Evolutionary conservation across 2,113 vertebrate species (phyloP).

Genomic region (Puma concolor): DNA sequence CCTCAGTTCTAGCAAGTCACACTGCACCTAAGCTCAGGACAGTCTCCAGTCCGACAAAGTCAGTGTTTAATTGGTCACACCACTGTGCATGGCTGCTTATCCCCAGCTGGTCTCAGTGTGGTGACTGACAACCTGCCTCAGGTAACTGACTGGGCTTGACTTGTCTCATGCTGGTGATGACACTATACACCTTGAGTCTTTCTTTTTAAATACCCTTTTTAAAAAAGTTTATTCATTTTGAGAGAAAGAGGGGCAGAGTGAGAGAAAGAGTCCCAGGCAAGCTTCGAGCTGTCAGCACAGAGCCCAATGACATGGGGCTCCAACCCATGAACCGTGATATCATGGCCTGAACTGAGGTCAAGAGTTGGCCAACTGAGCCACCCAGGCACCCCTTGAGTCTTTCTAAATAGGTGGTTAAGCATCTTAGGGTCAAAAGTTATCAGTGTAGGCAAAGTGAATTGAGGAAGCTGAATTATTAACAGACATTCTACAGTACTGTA

Average conservation of each 20-base stretch:
- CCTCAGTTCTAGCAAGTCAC: not conserved
- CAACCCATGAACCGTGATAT: no score
- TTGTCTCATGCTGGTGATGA: not conserved
- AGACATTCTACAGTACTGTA: not conserved
- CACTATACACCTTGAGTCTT: not conserved
- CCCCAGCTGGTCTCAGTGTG: not conserved
- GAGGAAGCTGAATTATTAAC: not conserved
- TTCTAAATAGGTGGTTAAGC: not conserved
- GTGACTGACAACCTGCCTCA: not conserved
- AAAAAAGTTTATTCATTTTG: no score
- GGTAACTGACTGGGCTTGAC: not conserved
- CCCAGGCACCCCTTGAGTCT: not conserved
- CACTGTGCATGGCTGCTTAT: not conserved
- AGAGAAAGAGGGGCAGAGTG: no score
- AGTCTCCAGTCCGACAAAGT: not conserved
- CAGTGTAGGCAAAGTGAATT: not conserved
- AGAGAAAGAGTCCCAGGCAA: no score
- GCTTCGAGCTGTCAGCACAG: no score
- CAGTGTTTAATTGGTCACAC: not conserved
- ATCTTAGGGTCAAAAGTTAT: not conserved
- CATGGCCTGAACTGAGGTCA: no score
- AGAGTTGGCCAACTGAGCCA: no score
- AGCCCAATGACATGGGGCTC: no score
- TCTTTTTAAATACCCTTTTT: no score
- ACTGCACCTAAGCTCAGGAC: not conserved